Conservation (phyloP, 2,797 vertebrate species). For the Macrochelys suwanniensis region DNA sequence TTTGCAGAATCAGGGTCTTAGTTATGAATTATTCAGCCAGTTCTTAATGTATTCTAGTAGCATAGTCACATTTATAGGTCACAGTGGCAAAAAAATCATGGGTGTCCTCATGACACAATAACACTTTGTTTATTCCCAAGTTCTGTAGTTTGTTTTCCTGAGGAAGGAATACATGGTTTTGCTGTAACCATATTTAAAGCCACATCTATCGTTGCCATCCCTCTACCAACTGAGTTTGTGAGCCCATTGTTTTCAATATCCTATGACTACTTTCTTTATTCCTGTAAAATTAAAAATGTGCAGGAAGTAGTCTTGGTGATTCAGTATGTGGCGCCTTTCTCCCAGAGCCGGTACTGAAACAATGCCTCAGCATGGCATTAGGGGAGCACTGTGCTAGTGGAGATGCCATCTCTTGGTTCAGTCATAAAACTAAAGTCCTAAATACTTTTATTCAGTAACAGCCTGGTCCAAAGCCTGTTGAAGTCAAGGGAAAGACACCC, state of each 20-base stretch:
- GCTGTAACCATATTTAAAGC: conserved; percentile 36
- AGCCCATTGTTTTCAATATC: conserved; percentile 66
- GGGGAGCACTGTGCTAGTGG: conserved; percentile 2
- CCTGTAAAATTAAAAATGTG: conserved; percentile 51
- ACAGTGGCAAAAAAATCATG: background rate
- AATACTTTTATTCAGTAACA: background rate
- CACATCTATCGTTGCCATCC: conserved; percentile 46
- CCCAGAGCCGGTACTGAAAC: conserved; percentile 14
- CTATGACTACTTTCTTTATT: conserved; percentile 56
- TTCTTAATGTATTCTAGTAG: background rate
- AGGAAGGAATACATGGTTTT: conserved; percentile 34
- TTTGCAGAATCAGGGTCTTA: background rate
- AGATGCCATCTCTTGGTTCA: background rate
- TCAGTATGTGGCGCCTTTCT: conserved; percentile 35
- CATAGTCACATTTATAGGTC: background rate
- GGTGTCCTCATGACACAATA: background rate
- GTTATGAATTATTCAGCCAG: background rate
- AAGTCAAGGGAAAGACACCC: background rate
- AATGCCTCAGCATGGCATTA: conserved; percentile 6
- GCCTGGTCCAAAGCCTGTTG: background rate
- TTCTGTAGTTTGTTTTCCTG: background rate
- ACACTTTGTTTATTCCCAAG: background rate
- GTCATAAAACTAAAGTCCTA: background rate
- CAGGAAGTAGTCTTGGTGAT: conserved; percentile 37
- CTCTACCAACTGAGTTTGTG: conserved; percentile 31